Conservation (phyloP, 2,113 vertebrate species). For the Oreochromis aureus region DNA sequence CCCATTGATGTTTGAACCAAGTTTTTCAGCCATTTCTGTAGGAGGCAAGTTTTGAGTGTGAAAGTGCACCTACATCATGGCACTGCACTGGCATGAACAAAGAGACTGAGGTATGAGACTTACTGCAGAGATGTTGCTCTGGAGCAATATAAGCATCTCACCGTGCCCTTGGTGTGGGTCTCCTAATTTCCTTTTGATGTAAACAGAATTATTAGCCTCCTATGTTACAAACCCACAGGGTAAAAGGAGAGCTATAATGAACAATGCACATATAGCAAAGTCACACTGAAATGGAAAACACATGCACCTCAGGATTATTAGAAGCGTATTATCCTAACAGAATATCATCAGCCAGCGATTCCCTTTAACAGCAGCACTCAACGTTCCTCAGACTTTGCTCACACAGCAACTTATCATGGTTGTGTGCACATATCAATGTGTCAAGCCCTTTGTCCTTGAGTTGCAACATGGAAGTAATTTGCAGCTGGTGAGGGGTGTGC, state of each 20-base stretch:
- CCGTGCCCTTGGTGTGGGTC: background rate
- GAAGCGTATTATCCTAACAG: background rate
- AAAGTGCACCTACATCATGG: conserved; percentile 20
- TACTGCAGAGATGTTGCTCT: background rate
- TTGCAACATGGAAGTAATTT: conserved; percentile 57
- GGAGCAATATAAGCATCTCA: background rate
- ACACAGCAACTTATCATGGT: conserved; percentile 19
- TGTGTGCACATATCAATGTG: conserved; percentile 47
- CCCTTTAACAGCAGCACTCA: background rate
- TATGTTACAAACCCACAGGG: background rate
- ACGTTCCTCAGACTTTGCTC: background rate
- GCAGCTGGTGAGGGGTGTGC: conserved; percentile 23
- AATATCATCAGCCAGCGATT: background rate
- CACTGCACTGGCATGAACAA: conserved; percentile 29
- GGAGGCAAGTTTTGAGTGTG: conserved; percentile 17
- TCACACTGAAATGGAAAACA: conserved; percentile 4
- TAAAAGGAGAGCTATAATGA: background rate
- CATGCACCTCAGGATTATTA: background rate
- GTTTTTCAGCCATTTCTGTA: conserved; percentile 27
- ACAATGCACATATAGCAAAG: background rate
- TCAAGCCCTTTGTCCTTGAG: conserved; percentile 58
- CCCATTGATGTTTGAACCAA: conserved; percentile 31
- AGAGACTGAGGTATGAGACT: conserved; percentile 37
- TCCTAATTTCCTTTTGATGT: conserved; percentile 14
- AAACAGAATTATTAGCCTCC: background rate